Percentiles rank a stretch among this genome's conserved stretches.
phyloP scores from a whole-genome alignment of 2,113 vertebrate genomes.

The Channa argus region DNA sequence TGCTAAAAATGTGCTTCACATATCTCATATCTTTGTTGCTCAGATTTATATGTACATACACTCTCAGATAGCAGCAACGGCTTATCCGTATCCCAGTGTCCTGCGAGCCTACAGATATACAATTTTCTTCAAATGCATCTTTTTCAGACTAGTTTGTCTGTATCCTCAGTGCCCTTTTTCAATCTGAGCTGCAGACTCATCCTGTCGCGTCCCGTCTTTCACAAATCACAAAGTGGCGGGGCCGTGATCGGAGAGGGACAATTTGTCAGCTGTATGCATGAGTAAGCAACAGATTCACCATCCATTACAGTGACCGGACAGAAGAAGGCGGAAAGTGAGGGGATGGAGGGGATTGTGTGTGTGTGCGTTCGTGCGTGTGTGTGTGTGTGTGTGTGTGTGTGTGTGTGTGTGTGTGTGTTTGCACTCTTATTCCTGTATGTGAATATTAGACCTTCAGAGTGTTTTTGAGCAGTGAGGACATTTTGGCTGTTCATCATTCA shows the following conservation, averaged over 20 bases:
- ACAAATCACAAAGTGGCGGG: conserved; percentile 75
- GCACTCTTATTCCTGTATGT: conserved; percentile 13
- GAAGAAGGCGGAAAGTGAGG: conserved; percentile 35
- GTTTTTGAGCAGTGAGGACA: conserved; percentile 32
- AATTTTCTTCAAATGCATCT: conserved; percentile 82
- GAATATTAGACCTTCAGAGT: conserved; percentile 30
- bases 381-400: conserved; percentile 7
- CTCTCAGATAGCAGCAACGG: conserved; percentile 7
- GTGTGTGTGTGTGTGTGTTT: background rate
- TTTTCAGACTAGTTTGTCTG: conserved; percentile 68
- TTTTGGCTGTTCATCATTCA: conserved; percentile 25
- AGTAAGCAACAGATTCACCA: conserved; percentile 82
- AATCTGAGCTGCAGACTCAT: conserved; percentile 72
- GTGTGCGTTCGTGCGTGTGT: conserved; percentile 23
- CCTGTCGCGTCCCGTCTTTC: conserved; percentile 72
- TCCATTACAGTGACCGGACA: conserved; percentile 83
- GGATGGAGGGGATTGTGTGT: conserved; percentile 15
- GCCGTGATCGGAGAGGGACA: conserved; percentile 77
- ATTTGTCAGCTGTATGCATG: conserved; percentile 85
- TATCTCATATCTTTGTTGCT: conserved; percentile 56
- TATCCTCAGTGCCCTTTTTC: conserved; percentile 77
- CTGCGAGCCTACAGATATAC: conserved; percentile 73
- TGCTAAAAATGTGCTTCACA: conserved; percentile 65
- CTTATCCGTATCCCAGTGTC: conserved; percentile 51
- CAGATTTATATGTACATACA: conserved; percentile 23